Evolutionary conservation across 2,797 vertebrate species (phyloP).

Genomic region (Pelobates cultripes): DNA sequence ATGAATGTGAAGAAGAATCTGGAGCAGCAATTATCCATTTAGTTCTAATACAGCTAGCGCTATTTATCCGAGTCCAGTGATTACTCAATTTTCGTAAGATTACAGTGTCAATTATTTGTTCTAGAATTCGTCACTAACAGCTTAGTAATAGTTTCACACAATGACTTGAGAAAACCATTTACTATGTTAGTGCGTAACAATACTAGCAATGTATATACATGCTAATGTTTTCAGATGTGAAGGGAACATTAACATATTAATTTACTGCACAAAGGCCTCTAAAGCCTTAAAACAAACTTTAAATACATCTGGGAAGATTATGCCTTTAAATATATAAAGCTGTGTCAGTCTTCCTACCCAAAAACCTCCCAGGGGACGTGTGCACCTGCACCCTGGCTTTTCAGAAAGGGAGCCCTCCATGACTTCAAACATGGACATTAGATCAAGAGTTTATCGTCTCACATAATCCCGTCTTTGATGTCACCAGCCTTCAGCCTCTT

Average conservation of each 20-base stretch:
- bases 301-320: slow-evolving; percentile 66
- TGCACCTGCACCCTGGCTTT: slow-evolving; percentile 72
- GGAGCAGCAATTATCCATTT: slow-evolving; percentile 15
- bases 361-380: slow-evolving; percentile 51
- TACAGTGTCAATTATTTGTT: slow-evolving; percentile 41
- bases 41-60: slow-evolving; percentile 16
- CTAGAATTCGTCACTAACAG: slow-evolving; percentile 4
- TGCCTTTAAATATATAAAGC: slow-evolving; percentile 58
- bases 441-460: slow-evolving; percentile 87
- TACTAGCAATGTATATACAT: slow-evolving; percentile 51
- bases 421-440: slow-evolving; percentile 90
- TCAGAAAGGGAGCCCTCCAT: slow-evolving; percentile 72
- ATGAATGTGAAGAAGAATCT: slow-evolving; percentile 4
- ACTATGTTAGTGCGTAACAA: slow-evolving; percentile 65
- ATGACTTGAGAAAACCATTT: slow-evolving; percentile 58
- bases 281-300: slow-evolving; percentile 62
- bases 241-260: slow-evolving; percentile 66
- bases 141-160: slow-evolving; percentile 36
- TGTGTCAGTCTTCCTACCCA: slow-evolving; percentile 53
- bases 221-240: slow-evolving; percentile 55
- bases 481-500: slow-evolving; percentile 80
- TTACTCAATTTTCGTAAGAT: slow-evolving; percentile 31
- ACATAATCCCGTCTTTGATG: slow-evolving; percentile 94
- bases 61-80: slow-evolving; percentile 18
- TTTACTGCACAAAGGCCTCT: slow-evolving; percentile 62